These are phyloP conservation scores for Oxytorus armatus DNA, from an alignment of 2,888 invertebrate species.

Conservation along the genomic window DNA sequence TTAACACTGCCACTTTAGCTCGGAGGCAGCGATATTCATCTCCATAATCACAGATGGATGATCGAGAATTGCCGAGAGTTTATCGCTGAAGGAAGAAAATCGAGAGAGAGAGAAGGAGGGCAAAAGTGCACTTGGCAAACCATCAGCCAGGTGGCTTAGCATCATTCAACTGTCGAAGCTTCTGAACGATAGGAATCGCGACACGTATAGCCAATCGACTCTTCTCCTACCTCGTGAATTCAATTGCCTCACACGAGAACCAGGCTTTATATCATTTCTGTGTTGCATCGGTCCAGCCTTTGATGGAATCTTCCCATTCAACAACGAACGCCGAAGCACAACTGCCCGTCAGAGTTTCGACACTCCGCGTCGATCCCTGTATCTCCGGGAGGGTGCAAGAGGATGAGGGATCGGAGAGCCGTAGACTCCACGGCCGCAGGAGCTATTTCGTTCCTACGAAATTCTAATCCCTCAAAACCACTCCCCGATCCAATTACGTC, in stretches of 20 bases:
- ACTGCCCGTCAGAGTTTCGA: slow-evolving; percentile 17
- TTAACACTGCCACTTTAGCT: slow-evolving; percentile 4
- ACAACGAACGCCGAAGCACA: slow-evolving; percentile 29
- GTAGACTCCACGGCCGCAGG: slow-evolving; percentile 18
- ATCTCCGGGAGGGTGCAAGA: neutral
- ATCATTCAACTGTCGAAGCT: slow-evolving; percentile 14
- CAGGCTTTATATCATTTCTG: slow-evolving; percentile 28
- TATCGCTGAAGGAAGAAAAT: slow-evolving; percentile 10
- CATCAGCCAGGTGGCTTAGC: slow-evolving; percentile 26
- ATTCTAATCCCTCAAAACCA: slow-evolving; percentile 58
- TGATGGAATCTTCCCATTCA: slow-evolving; percentile 28
- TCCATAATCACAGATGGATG: neutral
- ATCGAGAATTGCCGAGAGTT: slow-evolving; percentile 22
- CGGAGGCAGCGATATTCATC: slow-evolving; percentile 2
- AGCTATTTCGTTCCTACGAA: slow-evolving; percentile 46
- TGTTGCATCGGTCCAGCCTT: slow-evolving; percentile 12
- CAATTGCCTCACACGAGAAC: slow-evolving; percentile 2
- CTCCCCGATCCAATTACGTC: slow-evolving; percentile 55
- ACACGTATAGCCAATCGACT: neutral
- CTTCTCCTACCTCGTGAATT: slow-evolving; percentile 17
- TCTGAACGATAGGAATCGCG: neutral
- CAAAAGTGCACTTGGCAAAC: slow-evolving; percentile 13
- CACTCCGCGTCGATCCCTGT: slow-evolving; percentile 7
- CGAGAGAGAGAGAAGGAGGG: neutral
- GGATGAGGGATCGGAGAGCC: no score